Conservation (phyloP, 2,888 invertebrate genomes). For the Dolichopus griseipennis region DNA sequence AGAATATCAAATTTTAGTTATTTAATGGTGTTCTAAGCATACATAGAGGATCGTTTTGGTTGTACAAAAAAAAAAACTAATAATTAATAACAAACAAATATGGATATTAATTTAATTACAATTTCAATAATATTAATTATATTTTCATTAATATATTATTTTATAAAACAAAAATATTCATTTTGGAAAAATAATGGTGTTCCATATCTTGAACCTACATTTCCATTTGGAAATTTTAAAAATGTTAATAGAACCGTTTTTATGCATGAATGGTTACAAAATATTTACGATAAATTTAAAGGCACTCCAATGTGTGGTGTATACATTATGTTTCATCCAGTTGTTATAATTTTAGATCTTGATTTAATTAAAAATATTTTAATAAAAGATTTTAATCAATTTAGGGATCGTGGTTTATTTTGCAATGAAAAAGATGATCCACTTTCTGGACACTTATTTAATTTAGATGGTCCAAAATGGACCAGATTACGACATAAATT, state of each 20-base stretch:
- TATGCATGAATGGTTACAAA: slow-evolving; percentile 28
- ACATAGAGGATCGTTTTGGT: too few species aligned
- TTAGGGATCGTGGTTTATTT: slow-evolving; percentile 37
- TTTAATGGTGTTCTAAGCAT: too few species aligned
- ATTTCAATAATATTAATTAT: too few species aligned
- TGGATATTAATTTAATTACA: too few species aligned
- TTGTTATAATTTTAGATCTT: slow-evolving; percentile 25
- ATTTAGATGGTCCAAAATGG: slow-evolving; percentile 39
- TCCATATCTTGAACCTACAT: slow-evolving; percentile 32
- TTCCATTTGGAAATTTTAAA: slow-evolving; percentile 29
- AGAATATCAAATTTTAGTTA: too few species aligned
- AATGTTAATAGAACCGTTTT: slow-evolving; percentile 25
- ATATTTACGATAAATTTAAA: slow-evolving; percentile 30
- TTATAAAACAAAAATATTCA: slow-evolving; percentile 14
- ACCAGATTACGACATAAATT: slow-evolving; percentile 37
- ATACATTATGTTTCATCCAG: slow-evolving; percentile 19
- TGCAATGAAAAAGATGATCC: slow-evolving; percentile 39
- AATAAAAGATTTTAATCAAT: slow-evolving; percentile 36
- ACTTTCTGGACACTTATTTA: slow-evolving; percentile 33
- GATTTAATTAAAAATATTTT: slow-evolving; percentile 30
- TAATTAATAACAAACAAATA: too few species aligned
- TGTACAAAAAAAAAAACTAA: too few species aligned
- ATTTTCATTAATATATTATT: slow-evolving; percentile 10
- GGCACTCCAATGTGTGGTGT: slow-evolving; percentile 30
- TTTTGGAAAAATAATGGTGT: slow-evolving; percentile 29